A percentile compares a stretch with the other conserved stretches of the same genome.
Conservation (phyloP, 2,888 invertebrate species). For the Chrysolina haemoptera region DNA sequence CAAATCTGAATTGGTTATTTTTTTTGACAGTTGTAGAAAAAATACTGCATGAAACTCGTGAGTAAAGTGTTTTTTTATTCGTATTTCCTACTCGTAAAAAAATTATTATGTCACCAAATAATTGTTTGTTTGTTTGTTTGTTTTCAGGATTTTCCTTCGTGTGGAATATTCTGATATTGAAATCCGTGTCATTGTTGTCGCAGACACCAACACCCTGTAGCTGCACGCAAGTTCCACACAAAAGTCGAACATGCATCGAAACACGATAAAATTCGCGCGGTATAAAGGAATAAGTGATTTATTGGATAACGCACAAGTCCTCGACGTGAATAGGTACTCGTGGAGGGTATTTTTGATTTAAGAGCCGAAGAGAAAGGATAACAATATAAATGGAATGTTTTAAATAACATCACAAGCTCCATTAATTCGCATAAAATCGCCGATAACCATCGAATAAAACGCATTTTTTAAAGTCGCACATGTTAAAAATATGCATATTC, state of each 20-base stretch:
- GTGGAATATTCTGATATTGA: neutral
- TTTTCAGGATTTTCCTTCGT: neutral
- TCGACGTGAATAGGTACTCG: slow-evolving; percentile 46
- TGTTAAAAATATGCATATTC: slow-evolving; percentile 66
- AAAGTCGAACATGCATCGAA: slow-evolving; percentile 36
- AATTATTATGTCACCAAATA: too few relatives aligned
- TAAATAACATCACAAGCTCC: slow-evolving; percentile 68
- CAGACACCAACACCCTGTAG: slow-evolving; percentile 33
- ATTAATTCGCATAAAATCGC: slow-evolving; percentile 68
- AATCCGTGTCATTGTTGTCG: slow-evolving; percentile 5
- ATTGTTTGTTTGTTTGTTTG: neutral
- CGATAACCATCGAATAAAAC: slow-evolving; percentile 60
- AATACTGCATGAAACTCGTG: too few relatives aligned
- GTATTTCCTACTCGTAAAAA: too few relatives aligned
- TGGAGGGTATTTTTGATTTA: slow-evolving; percentile 55
- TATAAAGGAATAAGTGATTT: slow-evolving; percentile 47
- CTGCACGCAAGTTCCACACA: slow-evolving; percentile 28
- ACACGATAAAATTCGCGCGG: slow-evolving; percentile 44
- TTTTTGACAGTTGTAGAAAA: too few relatives aligned
- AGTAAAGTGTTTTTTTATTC: too few relatives aligned
- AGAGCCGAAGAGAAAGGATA: slow-evolving; percentile 54
- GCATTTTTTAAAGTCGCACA: slow-evolving; percentile 53
- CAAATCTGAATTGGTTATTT: too few relatives aligned
- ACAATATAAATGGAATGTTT: slow-evolving; percentile 61
- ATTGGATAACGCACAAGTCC: slow-evolving; percentile 40